Conservation (phyloP, 2,797 vertebrate genomes). For the Cryptoprocta ferox region DNA sequence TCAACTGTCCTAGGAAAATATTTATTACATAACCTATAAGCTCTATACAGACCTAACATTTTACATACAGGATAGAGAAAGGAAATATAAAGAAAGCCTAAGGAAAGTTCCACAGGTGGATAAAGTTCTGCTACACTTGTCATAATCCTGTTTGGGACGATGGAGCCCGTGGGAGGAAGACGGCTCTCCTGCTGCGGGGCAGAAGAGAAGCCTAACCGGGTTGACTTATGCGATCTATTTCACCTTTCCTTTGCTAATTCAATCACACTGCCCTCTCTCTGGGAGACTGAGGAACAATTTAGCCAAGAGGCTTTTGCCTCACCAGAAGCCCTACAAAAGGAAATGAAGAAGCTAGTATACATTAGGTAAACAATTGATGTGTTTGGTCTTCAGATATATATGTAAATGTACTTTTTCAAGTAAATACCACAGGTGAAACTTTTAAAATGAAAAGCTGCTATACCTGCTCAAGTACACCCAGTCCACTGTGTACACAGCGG, state of each 20-base stretch:
- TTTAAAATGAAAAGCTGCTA: background rate
- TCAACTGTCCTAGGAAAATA: slow-evolving; percentile 57
- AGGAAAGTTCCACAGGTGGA: background rate
- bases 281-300: background rate
- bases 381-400: background rate
- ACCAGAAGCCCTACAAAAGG: background rate
- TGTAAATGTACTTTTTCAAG: background rate
- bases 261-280: slow-evolving; percentile 4
- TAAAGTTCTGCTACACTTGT: background rate
- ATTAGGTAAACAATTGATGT: background rate
- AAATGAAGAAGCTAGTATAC: background rate
- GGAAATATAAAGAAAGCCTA: background rate
- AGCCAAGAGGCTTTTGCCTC: background rate
- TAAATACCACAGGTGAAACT: background rate
- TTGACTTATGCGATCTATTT: background rate
- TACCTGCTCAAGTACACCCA: background rate
- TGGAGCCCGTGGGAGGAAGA: background rate
- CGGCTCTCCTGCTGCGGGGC: background rate
- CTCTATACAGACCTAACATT: slow-evolving; percentile 12
- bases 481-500: background rate
- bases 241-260: background rate
- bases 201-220: background rate
- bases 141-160: slow-evolving; percentile 8
- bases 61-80: background rate
- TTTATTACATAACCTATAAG: slow-evolving; percentile 35